Evolutionary conservation across 2,888 invertebrate genomes (phyloP).

Genomic region (Harpalus rufipes): DNA sequence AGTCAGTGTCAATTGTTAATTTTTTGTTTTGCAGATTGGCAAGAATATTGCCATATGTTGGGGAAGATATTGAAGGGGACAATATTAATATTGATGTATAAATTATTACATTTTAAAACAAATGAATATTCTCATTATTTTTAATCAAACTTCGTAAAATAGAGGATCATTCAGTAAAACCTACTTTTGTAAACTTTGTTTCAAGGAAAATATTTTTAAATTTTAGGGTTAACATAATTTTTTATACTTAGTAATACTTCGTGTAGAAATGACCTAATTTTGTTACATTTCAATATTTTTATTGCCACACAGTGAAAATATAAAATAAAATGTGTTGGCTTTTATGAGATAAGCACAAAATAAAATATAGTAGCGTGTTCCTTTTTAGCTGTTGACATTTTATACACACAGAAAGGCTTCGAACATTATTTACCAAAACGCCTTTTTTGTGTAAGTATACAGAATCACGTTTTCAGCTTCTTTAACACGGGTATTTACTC

Average conservation of each 20-base stretch:
- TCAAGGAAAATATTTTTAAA: background rate
- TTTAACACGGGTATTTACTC: conserved; percentile 16
- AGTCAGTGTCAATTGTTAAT: too few relatives aligned
- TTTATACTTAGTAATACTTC: background rate
- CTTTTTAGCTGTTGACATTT: conserved; percentile 6
- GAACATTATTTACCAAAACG: conserved; percentile 27
- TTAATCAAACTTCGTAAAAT: too few relatives aligned
- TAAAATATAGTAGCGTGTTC: conserved; percentile 9
- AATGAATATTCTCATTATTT: too few relatives aligned
- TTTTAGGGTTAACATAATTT: background rate
- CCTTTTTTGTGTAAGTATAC: conserved; percentile 20
- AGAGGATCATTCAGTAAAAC: too few relatives aligned
- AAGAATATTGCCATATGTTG: too few relatives aligned
- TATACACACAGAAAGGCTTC: background rate
- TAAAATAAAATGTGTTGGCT: background rate
- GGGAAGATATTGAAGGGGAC: too few relatives aligned
- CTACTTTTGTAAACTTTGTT: too few relatives aligned
- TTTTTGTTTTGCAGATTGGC: too few relatives aligned
- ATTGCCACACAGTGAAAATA: background rate
- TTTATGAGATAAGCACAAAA: conserved; percentile 1
- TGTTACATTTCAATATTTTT: background rate
- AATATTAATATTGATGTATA: too few relatives aligned
- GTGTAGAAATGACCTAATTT: background rate
- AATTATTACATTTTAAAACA: too few relatives aligned
- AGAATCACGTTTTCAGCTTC: conserved; percentile 17